phyloP scores from a whole-genome alignment of 2,888 invertebrate species.

The Hecatera dysodea region DNA sequence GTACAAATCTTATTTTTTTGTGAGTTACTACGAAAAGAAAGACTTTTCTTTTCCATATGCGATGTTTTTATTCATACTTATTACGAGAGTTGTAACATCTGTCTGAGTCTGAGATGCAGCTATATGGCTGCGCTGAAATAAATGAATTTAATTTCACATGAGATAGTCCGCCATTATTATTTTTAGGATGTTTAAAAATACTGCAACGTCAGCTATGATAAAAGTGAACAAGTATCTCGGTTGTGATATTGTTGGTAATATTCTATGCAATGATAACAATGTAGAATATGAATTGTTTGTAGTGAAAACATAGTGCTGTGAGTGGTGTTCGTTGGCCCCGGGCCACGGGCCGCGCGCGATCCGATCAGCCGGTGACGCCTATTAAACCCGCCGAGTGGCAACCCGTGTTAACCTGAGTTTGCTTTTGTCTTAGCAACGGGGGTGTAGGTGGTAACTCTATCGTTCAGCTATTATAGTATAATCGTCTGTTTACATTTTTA shows the following conservation, averaged over 20 bases:
- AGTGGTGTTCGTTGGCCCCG: conserved; percentile 63
- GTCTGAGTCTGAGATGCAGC: conserved; percentile 10
- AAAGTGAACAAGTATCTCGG: conserved; percentile 6
- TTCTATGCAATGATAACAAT: conserved; percentile 38
- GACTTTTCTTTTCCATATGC: conserved; percentile 35
- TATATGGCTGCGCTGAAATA: conserved; percentile 13
- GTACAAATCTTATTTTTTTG: conserved; percentile 53
- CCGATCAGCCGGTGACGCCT: conserved; percentile 70
- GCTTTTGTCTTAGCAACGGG: conserved; percentile 71
- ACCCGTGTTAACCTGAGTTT: conserved; percentile 78
- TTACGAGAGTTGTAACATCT: conserved; percentile 27
- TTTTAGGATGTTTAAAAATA: conserved; percentile 39
- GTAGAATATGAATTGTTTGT: conserved; percentile 48
- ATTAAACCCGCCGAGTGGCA: conserved; percentile 76
- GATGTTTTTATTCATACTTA: conserved; percentile 39
- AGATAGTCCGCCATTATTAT: conserved; percentile 22
- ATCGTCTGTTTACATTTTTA: conserved; percentile 9
- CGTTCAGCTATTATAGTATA: conserved; percentile 29
- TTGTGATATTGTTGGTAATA: conserved; percentile 20
- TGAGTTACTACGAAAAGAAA: conserved; percentile 22
- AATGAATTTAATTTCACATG: conserved; percentile 33
- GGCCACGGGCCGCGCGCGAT: conserved; percentile 64
- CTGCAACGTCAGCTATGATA: conserved; percentile 13
- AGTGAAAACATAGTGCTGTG: conserved; percentile 41
- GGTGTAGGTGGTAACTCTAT: conserved; percentile 40